Base-by-base conservation (phyloP, 1,140 invertebrate species). In the Daktulosphaira vitifoliae region DNA sequence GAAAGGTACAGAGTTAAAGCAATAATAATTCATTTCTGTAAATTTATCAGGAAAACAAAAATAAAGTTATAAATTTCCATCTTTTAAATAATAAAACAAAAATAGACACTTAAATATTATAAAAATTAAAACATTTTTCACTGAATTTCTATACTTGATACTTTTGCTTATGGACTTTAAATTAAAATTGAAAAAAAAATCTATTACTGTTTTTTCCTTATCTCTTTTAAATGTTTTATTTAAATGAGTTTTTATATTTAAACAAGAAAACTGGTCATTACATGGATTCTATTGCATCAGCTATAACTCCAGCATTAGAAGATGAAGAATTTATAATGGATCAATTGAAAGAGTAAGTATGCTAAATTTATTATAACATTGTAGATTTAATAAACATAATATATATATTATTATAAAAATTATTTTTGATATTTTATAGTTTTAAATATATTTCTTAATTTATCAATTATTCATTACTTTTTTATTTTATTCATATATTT, bases 271-370 rank as follows among this genome's bases (percentile, higher is more conserved):
- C 81, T 33, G 81, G 81, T 2, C 82, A 84, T 71, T 84, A 82
- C 68, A 77, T 85, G 80, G 88, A 90, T 79, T 88, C 87, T 64
- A 82, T 87, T 75, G 84, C 86, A 38, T 82, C 85, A 33, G 81
- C 81, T 51, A 86, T 89, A 73, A 88, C 90, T 73, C 80, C 82
- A 2, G 80, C 82, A 37, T 75, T 90, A 18, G 88, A 90, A 73
- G 88, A 90, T 70, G 88, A 90, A 74, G 88, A 90, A 71, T 80
- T 89, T 69, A 80, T 88, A 66, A 84, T 85, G 0, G 89, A 92
- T 75, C 88, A 90, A 74, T 75, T 92, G 52, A 90, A 90, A 74
- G 89, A 90, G 75, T 92, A 68, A 66, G 49, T 68, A 42, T 18
- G n/a, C 37, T n/a, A n/a, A n/a, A 46, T 9, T 56, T 38, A 11